Conservation (phyloP, 1,140 invertebrate species). For the Leptoteleia sp. region DNA sequence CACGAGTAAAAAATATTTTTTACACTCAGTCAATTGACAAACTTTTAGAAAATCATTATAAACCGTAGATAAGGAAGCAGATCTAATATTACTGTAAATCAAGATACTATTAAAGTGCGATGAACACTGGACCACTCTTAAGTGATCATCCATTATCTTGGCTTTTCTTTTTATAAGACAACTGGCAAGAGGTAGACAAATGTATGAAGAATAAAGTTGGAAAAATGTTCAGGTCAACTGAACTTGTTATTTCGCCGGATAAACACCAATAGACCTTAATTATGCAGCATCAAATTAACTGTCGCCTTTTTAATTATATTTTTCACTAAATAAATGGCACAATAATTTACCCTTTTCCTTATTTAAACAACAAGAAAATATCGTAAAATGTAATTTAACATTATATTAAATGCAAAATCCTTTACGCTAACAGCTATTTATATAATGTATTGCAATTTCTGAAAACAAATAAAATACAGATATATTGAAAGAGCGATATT, state of each 20-base stretch:
- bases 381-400: constrained; percentile 7
- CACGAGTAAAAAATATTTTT: too few relatives aligned
- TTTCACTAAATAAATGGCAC: constrained; percentile 16
- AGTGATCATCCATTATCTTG: constrained; percentile 23
- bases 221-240: constrained; percentile 24
- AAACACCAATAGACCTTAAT: constrained; percentile 36
- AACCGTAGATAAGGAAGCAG: too few relatives aligned
- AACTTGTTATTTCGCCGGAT: constrained; percentile 27
- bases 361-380: constrained; percentile 20
- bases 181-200: constrained; percentile 10
- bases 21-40: too few relatives aligned
- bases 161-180: constrained; percentile 13
- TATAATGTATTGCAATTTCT: too few relatives aligned
- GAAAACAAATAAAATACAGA: too few relatives aligned
- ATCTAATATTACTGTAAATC: constrained; percentile 16
- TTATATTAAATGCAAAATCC: constrained; percentile 17
- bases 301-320: constrained; percentile 10
- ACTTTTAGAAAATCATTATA: too few relatives aligned
- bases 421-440: too few relatives aligned
- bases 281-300: constrained; percentile 24
- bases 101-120: constrained; percentile 7
- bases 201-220: constrained; percentile 9
- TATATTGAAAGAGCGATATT: too few relatives aligned
- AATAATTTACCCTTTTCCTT: background rate
- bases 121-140: constrained; percentile 5